Percentiles rank a stretch among this genome's conserved stretches.
These are phyloP conservation scores for Vannuccia rotundouncinata DNA, from an alignment of 2,888 invertebrate genomes.

Conservation along the genomic window DNA sequence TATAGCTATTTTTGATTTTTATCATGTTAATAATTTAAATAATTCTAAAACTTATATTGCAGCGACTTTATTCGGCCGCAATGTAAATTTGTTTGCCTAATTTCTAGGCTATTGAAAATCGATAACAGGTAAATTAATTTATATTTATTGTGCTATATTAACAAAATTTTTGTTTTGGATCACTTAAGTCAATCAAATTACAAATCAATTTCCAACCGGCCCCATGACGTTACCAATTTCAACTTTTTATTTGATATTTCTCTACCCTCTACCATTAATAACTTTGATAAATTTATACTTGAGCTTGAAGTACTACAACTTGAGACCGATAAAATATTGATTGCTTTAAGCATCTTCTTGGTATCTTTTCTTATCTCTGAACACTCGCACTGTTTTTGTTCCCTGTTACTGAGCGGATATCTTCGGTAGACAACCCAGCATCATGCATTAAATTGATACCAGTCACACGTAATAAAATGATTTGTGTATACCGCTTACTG, in stretches of 20 bases:
- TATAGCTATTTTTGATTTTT: too few species aligned
- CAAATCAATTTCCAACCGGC: neutral
- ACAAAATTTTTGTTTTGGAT: neutral
- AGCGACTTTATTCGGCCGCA: neutral
- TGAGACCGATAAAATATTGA: neutral
- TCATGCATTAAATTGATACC: constrained; percentile 22
- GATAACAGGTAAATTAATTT: neutral
- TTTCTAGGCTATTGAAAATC: neutral
- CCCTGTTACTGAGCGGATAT: constrained; percentile 8
- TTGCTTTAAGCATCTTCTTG: constrained; percentile 19
- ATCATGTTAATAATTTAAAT: neutral
- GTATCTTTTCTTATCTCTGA: constrained; percentile 24
- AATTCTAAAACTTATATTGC: neutral
- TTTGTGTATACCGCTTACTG: neutral
- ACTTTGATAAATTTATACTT: constrained; percentile 2
- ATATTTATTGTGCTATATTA: neutral
- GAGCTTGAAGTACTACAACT: constrained; percentile 22
- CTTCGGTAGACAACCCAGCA: neutral
- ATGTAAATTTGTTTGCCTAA: neutral
- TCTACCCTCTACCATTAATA: neutral
- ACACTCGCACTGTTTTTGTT: neutral
- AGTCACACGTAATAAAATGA: too few species aligned
- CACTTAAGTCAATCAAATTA: neutral
- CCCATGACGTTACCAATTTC: constrained; percentile 9
- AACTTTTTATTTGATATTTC: constrained; percentile 6